Conservation (phyloP, 2,888 invertebrate species). For the Nomada fabriciana region DNA sequence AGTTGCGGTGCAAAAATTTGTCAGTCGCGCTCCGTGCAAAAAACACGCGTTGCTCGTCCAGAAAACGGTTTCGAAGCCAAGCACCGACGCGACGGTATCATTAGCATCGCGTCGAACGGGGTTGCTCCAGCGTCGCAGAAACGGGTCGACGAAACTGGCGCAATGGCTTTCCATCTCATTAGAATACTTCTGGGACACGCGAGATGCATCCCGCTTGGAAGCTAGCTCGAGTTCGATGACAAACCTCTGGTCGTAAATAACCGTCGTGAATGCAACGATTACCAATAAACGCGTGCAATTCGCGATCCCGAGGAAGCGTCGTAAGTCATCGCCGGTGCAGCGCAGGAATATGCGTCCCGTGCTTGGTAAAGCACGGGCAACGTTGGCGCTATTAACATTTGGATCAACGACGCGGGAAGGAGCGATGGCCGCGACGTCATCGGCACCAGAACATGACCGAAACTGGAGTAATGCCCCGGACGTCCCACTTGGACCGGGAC, state of each 20-base stretch:
- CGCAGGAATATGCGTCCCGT: neutral
- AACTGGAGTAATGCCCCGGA: slow-evolving; percentile 62
- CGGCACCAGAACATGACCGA: slow-evolving; percentile 52
- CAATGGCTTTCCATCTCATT: slow-evolving; percentile 51
- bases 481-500: slow-evolving; percentile 56
- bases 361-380: neutral
- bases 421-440: slow-evolving; percentile 24
- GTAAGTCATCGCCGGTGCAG: slow-evolving; percentile 18
- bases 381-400: slow-evolving; percentile 14
- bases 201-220: slow-evolving; percentile 11
- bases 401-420: slow-evolving; percentile 27
- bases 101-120: slow-evolving; percentile 27
- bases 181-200: slow-evolving; percentile 34
- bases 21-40: slow-evolving; percentile 10
- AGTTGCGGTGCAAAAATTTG: neutral
- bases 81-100: slow-evolving; percentile 3
- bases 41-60: neutral
- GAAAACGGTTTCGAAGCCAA: neutral
- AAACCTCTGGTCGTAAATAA: slow-evolving; percentile 33
- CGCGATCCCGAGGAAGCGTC: neutral
- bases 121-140: slow-evolving; percentile 9
- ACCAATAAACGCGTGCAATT: slow-evolving; percentile 23
- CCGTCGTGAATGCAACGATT: slow-evolving; percentile 22
- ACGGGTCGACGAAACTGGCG: slow-evolving; percentile 53
- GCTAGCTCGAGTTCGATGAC: neutral